Conservation (phyloP, 1,140 invertebrate species). For the Magallana gigas region DNA sequence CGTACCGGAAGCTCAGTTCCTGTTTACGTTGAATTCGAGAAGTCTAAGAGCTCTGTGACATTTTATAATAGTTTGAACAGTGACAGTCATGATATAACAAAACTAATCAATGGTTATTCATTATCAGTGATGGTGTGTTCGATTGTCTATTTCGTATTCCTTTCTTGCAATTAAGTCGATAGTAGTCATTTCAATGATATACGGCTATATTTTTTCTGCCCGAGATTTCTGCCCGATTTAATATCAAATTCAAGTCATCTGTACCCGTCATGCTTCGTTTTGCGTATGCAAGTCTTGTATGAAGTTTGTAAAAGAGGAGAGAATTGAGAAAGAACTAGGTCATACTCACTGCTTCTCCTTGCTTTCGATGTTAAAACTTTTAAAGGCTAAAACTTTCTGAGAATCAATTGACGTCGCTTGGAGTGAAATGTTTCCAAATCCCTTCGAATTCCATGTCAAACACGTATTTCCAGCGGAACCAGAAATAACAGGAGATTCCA, state of each 20-base stretch:
- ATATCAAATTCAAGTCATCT: too few species aligned
- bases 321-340: too few species aligned
- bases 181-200: background rate
- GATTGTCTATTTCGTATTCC: background rate
- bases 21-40: background rate
- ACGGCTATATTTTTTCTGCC: too few species aligned
- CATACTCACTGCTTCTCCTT: background rate
- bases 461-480: background rate
- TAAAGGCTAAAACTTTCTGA: background rate
- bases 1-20: conserved; percentile 5
- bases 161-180: background rate
- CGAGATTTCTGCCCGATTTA: too few species aligned
- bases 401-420: background rate
- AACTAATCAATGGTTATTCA: background rate
- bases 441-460: background rate
- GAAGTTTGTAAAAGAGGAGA: too few species aligned
- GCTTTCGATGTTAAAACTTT: background rate
- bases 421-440: background rate
- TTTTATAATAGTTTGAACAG: background rate
- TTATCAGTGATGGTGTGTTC: background rate
- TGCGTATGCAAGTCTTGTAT: too few species aligned
- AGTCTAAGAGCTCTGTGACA: conserved; percentile 1
- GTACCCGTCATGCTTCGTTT: too few species aligned
- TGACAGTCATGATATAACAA: background rate
- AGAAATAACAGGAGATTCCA: background rate